Evolutionary conservation across 2,888 invertebrate genomes (phyloP), one percentile per base, ranked within the genome.

Genomic region (Dynastes maya): DNA sequence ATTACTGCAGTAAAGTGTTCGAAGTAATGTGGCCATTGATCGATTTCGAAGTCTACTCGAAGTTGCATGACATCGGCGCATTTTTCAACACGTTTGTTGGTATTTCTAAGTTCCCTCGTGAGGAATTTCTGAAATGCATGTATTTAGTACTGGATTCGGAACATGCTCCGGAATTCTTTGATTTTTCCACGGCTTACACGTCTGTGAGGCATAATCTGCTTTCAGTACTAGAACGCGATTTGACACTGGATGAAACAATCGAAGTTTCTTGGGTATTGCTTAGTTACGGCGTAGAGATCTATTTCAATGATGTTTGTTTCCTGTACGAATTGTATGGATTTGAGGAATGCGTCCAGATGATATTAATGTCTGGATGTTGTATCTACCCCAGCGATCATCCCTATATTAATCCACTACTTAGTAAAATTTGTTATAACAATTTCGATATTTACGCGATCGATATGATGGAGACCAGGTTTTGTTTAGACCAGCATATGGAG

Each of bases 301-400:
- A 40, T 45, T 68, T 68, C n/a, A 68, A 68, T n/a, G 51, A 51
- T 51, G 22, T 68, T 29, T 68, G 51, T 11, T 68, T 51, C 51
- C 11, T 68, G 49, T 51, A 68, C 27, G 22, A 51, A 27, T 51
- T 29, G 13, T 51, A 51, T 6, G 68, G 68, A 5, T 68, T 68
- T 51, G 27, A 68, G 4, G 68, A 51, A 8, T 68, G 49, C n/a
- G 2, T 68, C 2, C 11, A 68, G 11, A 27, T 27, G 4, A 51
- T 51, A 16, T 51, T 68, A 22, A 29, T 13, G 27, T 49, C 40
- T 2, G 68, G 68, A 5, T 68, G 51, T 51, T 51, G 27, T 29
- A 68, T 68, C 27, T 67, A 67, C n/a, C 51, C 40, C 27, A n/a
- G 40, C n/a, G 27, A 13, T 9, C 9, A 27, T 13, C 27, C 27